Evolutionary conservation across 2,797 vertebrate species (phyloP), one percentile per base, ranked within the genome.

Genomic region (Psittacula derbiana): DNA sequence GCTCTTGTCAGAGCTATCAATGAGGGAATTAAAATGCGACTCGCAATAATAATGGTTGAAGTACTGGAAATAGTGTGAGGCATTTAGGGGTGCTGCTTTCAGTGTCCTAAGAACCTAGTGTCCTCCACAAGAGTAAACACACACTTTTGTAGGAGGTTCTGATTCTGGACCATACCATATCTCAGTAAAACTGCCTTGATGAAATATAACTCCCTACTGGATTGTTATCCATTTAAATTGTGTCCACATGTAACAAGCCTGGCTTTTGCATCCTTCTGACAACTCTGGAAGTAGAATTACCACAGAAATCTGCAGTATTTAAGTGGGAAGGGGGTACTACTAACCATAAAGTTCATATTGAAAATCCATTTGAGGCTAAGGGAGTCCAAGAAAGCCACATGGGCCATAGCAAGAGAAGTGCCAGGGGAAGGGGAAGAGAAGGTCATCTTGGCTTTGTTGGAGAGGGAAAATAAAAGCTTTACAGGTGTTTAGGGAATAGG

Each of bases 391-490:
- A 87, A 93, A 94, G 40, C 36, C 83, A 61, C 47, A 19, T 65
- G 84, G 62, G 86, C 61, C 61, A 25, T 66, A n/a, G 75, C 61
- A 86, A 62, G 46, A 87, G 23, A 87, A 82, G 41, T 66, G n/a
- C 47, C 40, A 73, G 36, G 78, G 81, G 73, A 78, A 87, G 64
- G 66, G 69, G 80, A 94, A 75, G 40, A 79, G 58, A 38, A 96
- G 81, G 65, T 92, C 81, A 60, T 88, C 62, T 60, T 86, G 80
- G 53, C 49, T 92, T 90, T 92, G 46, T 41, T 91, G 82, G 53
- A 70, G 62, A 72, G 55, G 53, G 36, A 93, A 78, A 94, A 94
- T 47, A 80, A 95, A 95, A 87, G 43, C 46, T 94, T 90, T 94
- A 72, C 75, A 90, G 72, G 47, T 93, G 27, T 57, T 86, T 2